Percentiles rank a stretch among this genome's conserved stretches.
These are phyloP conservation scores for Luehdorfia chinensis DNA, from an alignment of 1,140 invertebrate species.

Conservation along the genomic window DNA sequence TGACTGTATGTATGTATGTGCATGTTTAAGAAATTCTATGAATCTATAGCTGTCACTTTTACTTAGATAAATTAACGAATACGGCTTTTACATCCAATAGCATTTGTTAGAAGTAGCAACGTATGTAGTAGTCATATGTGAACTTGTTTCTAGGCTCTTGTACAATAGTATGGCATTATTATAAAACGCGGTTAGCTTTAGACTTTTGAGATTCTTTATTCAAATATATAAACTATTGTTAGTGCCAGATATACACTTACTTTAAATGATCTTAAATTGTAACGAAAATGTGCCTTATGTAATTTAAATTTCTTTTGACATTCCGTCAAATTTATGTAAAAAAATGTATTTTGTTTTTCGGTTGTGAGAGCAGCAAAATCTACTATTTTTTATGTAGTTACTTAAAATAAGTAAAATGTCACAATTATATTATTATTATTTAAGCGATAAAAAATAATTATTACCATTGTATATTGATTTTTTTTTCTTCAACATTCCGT, in stretches of 20 bases:
- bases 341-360: conserved; percentile 25
- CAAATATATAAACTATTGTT: conserved; percentile 15
- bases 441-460: conserved; percentile 17
- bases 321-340: conserved; percentile 9
- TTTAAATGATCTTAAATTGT: conserved; percentile 24
- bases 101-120: neutral
- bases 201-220: conserved; percentile 1
- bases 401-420: conserved; percentile 15
- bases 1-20: too few relatives aligned
- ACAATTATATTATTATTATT: conserved; percentile 13
- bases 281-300: conserved; percentile 38
- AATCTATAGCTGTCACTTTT: too few relatives aligned
- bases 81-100: too few relatives aligned
- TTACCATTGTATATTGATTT: conserved; percentile 22
- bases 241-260: conserved; percentile 24
- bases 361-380: conserved; percentile 33
- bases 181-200: conserved; percentile 18
- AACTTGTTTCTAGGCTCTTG: neutral
- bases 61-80: too few relatives aligned
- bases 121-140: neutral
- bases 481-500: conserved; percentile 38
- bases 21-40: too few relatives aligned
- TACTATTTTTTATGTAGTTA: conserved; percentile 13
- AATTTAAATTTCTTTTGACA: conserved; percentile 18
- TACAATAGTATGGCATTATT: neutral